Percentiles rank a stretch among this genome's conserved stretches.
phyloP scores from a whole-genome alignment of 2,797 vertebrate genomes.

The Microctenopoma steveboyesi region DNA sequence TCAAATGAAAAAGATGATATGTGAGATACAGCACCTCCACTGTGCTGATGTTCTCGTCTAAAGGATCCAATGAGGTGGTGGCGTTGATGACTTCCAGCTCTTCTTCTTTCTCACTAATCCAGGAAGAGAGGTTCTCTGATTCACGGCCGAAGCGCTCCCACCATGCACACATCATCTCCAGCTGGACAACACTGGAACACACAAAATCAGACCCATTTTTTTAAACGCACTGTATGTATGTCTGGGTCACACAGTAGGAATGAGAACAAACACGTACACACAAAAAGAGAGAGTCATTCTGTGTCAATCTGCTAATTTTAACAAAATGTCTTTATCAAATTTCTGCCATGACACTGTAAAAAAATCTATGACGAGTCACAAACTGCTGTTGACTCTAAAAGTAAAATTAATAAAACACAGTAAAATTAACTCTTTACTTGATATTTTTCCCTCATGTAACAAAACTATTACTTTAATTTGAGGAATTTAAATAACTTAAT shows the following conservation, averaged over 20 bases:
- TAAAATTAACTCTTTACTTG: too few species aligned
- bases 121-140: slow-evolving; percentile 86
- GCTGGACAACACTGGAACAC: slow-evolving; percentile 87
- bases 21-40: slow-evolving; percentile 83
- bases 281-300: not conserved
- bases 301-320: not conserved
- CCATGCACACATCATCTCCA: slow-evolving; percentile 89
- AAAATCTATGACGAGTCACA: not conserved
- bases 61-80: slow-evolving; percentile 77
- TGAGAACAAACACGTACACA: slow-evolving; percentile 12
- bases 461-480: too few species aligned
- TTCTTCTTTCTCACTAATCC: slow-evolving; percentile 90
- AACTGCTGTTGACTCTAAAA: not conserved
- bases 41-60: slow-evolving; percentile 86
- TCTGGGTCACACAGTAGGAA: slow-evolving; percentile 1
- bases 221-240: not conserved
- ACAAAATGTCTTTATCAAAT: not conserved
- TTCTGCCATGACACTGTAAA: not conserved
- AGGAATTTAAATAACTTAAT: too few species aligned
- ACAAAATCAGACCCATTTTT: not conserved
- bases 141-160: slow-evolving; percentile 90
- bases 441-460: too few species aligned
- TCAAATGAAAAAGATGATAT: not conserved
- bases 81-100: slow-evolving; percentile 83
- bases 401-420: too few species aligned